Conservation (phyloP, 2,797 vertebrate species). For the Crax fasciolata region DNA sequence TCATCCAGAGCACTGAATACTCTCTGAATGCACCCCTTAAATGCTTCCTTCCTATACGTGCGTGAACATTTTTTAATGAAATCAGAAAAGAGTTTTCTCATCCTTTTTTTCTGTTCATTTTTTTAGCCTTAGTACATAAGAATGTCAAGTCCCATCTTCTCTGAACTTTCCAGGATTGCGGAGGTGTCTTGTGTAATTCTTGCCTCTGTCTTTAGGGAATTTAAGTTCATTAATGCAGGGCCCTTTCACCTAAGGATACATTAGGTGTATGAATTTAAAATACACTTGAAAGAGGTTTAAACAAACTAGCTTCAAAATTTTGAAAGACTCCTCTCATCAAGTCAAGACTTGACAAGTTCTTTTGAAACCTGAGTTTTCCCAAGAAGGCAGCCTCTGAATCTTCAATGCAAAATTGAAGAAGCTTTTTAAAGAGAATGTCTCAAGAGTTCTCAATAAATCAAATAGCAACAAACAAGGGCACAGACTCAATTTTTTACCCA, state of each 20-base stretch:
- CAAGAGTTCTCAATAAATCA: background rate
- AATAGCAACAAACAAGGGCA: background rate
- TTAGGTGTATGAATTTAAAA: accelerated
- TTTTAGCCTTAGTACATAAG: background rate
- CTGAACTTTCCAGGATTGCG: background rate
- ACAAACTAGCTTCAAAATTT: constrained; percentile 15
- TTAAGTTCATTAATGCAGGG: background rate
- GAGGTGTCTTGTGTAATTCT: background rate
- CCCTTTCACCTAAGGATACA: background rate
- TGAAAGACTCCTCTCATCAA: background rate
- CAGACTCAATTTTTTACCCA: background rate
- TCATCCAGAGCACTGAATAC: background rate
- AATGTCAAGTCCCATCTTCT: background rate
- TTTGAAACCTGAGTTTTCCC: constrained; percentile 5
- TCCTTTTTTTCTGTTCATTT: background rate
- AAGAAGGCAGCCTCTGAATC: background rate
- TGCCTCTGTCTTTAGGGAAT: background rate
- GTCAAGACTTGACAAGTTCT: background rate
- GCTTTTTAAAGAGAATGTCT: background rate
- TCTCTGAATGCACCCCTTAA: background rate
- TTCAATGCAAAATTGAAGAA: background rate
- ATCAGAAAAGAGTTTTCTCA: background rate
- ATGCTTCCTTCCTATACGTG: background rate
- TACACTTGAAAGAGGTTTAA: background rate
- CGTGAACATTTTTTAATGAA: background rate